phyloP scores from a whole-genome alignment of 2,888 invertebrate species.

The Gastracanthus pulcherrimus region DNA sequence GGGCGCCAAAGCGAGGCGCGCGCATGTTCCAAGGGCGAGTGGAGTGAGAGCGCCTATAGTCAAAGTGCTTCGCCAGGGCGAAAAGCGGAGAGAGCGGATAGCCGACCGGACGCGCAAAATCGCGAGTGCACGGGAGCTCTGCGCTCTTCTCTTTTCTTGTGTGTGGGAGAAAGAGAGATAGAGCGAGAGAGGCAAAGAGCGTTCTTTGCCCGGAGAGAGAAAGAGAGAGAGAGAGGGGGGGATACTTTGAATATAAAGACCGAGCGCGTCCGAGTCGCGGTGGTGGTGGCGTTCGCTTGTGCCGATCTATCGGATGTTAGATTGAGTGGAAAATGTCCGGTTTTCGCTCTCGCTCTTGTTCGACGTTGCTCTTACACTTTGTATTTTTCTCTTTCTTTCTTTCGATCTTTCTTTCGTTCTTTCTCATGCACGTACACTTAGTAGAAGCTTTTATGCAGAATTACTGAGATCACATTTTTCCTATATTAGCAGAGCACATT shows the following conservation, averaged over 20 bases:
- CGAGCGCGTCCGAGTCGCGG: constrained; percentile 15
- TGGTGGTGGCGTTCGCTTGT: constrained; percentile 16
- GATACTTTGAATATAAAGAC: constrained; percentile 62
- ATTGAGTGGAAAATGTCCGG: constrained; percentile 69
- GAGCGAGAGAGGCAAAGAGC: neutral
- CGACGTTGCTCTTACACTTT: no score
- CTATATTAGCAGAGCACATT: neutral
- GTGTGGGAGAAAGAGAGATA: neutral
- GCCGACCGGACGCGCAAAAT: constrained; percentile 24
- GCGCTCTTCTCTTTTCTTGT: neutral
- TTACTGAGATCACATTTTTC: neutral
- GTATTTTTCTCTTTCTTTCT: neutral
- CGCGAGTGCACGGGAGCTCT: neutral
- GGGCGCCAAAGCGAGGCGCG: neutral
- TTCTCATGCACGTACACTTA: neutral
- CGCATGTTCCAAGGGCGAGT: neutral
- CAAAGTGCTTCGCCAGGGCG: no score
- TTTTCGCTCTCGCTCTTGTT: no score
- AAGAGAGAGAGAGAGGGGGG: neutral
- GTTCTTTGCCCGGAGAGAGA: neutral
- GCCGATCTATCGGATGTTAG: constrained; percentile 65
- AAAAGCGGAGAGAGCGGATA: no score
- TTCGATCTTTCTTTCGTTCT: neutral
- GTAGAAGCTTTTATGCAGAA: neutral
- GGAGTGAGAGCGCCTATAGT: neutral